Conservation (phyloP, 2,888 invertebrate species). For the Uropetala carovei region DNA sequence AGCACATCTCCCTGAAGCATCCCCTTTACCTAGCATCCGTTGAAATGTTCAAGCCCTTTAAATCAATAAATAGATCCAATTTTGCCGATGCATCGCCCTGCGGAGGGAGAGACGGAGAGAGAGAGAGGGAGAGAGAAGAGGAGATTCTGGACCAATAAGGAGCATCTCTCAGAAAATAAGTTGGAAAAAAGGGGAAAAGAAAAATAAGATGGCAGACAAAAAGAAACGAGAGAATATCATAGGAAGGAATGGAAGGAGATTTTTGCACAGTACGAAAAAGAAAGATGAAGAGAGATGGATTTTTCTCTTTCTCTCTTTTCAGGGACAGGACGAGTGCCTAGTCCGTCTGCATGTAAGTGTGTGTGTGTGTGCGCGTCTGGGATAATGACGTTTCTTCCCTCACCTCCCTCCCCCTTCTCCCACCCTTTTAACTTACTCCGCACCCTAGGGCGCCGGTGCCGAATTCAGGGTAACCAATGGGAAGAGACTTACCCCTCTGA, state of each 20-base stretch:
- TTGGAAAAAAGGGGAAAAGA: neutral
- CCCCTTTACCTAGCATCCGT: neutral
- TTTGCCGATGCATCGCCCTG: conserved; percentile 9
- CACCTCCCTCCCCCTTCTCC: conserved; percentile 71
- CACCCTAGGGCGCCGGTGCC: conserved; percentile 68
- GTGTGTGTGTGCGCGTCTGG: conserved; percentile 68
- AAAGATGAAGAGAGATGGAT: no score
- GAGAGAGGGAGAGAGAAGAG: neutral
- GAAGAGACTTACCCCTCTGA: conserved; percentile 45
- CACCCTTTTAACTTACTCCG: conserved; percentile 71
- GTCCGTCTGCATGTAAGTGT: neutral
- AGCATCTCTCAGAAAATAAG: neutral
- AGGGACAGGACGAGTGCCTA: neutral
- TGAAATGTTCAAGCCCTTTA: neutral
- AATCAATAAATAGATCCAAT: conserved; percentile 59
- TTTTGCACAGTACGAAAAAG: no score
- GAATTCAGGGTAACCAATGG: conserved; percentile 47
- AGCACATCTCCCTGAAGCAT: neutral
- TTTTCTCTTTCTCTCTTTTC: no score
- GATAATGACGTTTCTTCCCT: conserved; percentile 71
- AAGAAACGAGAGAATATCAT: neutral
- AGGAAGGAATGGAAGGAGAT: neutral
- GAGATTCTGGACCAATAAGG: neutral
- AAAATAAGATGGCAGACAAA: conserved; percentile 13
- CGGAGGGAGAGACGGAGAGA: neutral